A percentile compares a stretch with the other conserved stretches of the same genome.
phyloP scores from a whole-genome alignment of 2,797 vertebrate species.

The Orestias chungarensis region DNA sequence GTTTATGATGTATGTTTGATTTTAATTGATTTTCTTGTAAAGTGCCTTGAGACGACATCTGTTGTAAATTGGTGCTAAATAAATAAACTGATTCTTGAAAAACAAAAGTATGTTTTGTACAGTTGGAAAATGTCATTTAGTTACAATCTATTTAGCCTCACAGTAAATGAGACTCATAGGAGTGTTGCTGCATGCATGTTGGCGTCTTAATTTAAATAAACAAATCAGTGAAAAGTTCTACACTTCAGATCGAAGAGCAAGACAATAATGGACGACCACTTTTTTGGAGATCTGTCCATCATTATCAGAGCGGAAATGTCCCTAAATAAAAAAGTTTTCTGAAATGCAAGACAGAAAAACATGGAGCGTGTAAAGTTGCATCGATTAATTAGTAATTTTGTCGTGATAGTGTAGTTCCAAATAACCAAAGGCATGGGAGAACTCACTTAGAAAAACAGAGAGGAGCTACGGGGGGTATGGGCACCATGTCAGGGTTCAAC shows the following conservation, averaged over 20 bases:
- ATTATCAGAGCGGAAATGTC: too few relatives aligned
- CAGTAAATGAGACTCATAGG: neutral
- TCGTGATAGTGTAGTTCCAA: slow-evolving; percentile 62
- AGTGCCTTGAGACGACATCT: too few relatives aligned
- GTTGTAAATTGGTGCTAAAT: too few relatives aligned
- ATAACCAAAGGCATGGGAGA: slow-evolving; percentile 71
- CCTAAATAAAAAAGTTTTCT: too few relatives aligned
- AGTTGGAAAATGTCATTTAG: neutral
- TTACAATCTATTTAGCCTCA: neutral
- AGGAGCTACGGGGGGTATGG: slow-evolving; percentile 63
- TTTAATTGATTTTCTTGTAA: too few relatives aligned
- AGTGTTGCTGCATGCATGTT: neutral
- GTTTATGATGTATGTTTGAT: too few relatives aligned
- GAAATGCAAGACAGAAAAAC: slow-evolving; percentile 17
- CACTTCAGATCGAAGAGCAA: neutral
- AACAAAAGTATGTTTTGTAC: neutral
- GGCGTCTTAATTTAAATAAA: neutral
- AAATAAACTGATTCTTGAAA: too few relatives aligned
- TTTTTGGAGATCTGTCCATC: neutral
- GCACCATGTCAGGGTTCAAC: slow-evolving; percentile 50
- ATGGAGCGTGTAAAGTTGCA: slow-evolving; percentile 47
- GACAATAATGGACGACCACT: neutral
- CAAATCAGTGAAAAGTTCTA: neutral
- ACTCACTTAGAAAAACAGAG: slow-evolving; percentile 53
- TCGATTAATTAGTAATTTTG: slow-evolving; percentile 71